Conservation (phyloP, 2,113 vertebrate species). For the Microcebus lehilahytsara region DNA sequence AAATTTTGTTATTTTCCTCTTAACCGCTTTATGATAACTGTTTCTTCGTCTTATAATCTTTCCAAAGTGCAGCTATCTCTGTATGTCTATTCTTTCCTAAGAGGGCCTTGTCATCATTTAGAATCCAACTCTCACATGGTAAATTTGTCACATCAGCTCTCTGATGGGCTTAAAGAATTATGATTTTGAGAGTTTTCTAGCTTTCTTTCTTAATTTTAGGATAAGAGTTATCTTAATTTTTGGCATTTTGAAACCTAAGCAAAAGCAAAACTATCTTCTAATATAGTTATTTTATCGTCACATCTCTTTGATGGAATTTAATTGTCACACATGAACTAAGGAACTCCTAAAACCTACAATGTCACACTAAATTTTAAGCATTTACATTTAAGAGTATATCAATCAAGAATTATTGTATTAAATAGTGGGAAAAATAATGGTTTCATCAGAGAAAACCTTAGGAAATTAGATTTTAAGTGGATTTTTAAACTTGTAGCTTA, state of each 20-base stretch:
- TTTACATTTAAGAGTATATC: neutral
- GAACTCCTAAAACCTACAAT: neutral
- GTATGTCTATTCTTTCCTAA: neutral
- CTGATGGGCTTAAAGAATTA: neutral
- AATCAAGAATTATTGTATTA: neutral
- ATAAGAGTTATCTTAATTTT: neutral
- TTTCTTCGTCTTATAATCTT: neutral
- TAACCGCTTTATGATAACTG: neutral
- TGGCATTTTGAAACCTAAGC: neutral
- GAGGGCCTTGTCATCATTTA: neutral
- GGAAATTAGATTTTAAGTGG: neutral
- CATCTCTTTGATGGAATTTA: neutral
- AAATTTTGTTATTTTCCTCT: neutral
- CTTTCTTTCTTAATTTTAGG: neutral
- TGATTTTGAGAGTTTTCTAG: neutral
- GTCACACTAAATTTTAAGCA: neutral
- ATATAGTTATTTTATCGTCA: neutral
- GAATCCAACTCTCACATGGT: neutral
- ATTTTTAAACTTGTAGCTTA: neutral
- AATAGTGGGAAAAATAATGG: neutral
- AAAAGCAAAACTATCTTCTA: neutral
- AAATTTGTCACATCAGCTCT: neutral
- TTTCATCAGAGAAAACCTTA: neutral
- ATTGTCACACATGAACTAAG: neutral
- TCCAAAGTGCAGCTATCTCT: neutral